A percentile compares a stretch with the other conserved stretches of the same genome.
Conservation (phyloP, 2,113 vertebrate species). For the Ovis aries region DNA sequence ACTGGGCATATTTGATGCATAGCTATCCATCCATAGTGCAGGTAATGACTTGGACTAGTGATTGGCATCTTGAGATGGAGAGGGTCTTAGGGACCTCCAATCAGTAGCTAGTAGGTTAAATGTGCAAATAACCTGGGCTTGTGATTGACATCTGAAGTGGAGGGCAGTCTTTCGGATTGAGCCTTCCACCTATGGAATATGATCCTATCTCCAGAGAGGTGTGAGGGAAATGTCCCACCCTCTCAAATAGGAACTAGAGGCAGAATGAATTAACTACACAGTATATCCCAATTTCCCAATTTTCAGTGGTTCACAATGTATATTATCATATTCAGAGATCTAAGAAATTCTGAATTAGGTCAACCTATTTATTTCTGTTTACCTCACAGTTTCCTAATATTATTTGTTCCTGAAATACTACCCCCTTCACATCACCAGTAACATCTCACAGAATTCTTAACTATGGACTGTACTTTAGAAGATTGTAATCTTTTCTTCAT, state of each 20-base stretch:
- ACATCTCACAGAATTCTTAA: neutral
- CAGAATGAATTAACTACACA: neutral
- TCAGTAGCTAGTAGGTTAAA: neutral
- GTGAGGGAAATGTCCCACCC: neutral
- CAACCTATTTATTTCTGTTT: neutral
- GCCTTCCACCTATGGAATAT: neutral
- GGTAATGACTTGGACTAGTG: neutral
- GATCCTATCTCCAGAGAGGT: neutral
- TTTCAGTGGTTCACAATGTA: neutral
- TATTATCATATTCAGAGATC: neutral
- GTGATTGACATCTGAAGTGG: neutral
- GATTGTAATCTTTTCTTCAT: neutral
- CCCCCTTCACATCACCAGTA: rapidly evolving
- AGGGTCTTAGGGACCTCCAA: neutral
- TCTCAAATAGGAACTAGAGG: neutral
- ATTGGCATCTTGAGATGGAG: neutral
- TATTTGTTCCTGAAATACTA: neutral
- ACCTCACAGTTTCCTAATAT: neutral
- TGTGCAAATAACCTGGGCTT: neutral
- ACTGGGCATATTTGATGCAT: neutral
- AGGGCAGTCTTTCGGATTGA: neutral
- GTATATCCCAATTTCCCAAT: neutral
- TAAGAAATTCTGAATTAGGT: neutral
- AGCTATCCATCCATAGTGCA: neutral
- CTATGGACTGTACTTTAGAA: neutral